These are phyloP conservation scores for Falco cherrug DNA, from an alignment of 2,797 vertebrate species.

Conservation along the genomic window DNA sequence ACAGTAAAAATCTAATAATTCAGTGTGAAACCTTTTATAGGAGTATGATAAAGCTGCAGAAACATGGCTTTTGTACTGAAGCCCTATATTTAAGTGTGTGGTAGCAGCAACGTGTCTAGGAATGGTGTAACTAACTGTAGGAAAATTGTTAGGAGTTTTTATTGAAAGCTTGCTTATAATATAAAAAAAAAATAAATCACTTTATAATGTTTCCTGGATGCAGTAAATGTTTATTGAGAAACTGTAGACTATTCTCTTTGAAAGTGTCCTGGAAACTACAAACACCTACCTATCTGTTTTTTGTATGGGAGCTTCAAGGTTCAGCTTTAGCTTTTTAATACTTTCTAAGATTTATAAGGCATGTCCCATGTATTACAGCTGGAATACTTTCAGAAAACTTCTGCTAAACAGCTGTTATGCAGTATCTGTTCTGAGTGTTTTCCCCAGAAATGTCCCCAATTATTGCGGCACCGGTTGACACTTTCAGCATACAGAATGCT, in stretches of 20 bases:
- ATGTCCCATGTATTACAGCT: neutral
- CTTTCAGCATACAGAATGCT: neutral
- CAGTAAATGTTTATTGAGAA: neutral
- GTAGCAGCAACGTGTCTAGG: neutral
- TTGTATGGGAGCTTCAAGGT: neutral
- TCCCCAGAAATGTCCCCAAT: neutral
- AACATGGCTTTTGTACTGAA: neutral
- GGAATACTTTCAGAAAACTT: neutral
- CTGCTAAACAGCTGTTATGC: neutral
- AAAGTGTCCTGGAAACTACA: neutral
- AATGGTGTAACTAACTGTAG: neutral
- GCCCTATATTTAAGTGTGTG: neutral
- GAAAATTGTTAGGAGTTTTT: neutral
- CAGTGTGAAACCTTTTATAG: neutral
- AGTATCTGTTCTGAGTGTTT: neutral
- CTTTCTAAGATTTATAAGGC: neutral
- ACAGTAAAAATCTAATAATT: neutral
- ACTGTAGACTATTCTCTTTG: neutral
- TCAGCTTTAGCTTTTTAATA: neutral
- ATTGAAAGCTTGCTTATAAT: neutral
- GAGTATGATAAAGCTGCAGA: neutral
- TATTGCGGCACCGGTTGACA: neutral
- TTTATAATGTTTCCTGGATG: neutral
- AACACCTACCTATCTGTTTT: neutral
- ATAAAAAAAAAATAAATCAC: neutral